Evolutionary conservation across 2,797 vertebrate genomes (phyloP), one percentile per base, ranked within the genome.

Genomic region (Acipenser transmontanus): DNA sequence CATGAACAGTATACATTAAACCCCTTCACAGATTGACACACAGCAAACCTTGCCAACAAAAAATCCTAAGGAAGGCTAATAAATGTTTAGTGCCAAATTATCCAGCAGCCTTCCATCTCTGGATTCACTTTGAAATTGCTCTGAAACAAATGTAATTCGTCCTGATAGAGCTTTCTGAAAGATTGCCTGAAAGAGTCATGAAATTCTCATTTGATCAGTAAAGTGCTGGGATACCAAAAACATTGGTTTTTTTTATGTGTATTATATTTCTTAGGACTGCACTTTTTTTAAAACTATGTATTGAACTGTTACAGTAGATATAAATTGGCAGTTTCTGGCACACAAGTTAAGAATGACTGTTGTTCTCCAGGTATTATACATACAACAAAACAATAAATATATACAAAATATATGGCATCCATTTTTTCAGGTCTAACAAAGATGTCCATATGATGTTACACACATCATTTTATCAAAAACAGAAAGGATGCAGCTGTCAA

Each of bases 91-190:
- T 8, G 61, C 47, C 14, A 65, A 62, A 74, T 72, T 70, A 82
- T 72, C 72, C 72, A 69, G 61, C 70, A 68, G 66, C 69, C 72
- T 69, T 76, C 77, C 47, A 63, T 54, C 72, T 63, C 71, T 49
- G 75, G 76, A 74, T 78, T 84, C 78, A 78, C 78, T 82, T 60
- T 71, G 47, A 49, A 62, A 64, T 61, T 70, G 77, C 77, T 71
- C 74, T 62, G 76, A 73, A 72, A 78, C 50, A 76, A 63, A 70
- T 12, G 52, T 77, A 79, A 79, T 70, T 85, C 81, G 78, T 76
- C 71, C 66, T 73, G 67, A 66, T 71, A 72, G 67, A 69, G 70
- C 71, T 77, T 70, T 59, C 66, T 73, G 73, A 69, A 73, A 71
- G 69, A 57, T 1, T 51, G 50, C 50, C 64, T 59, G 17, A 57